Evolutionary conservation across 2,888 invertebrate genomes (phyloP), one percentile per base, ranked within the genome.

Genomic region (Thecophora atra): DNA sequence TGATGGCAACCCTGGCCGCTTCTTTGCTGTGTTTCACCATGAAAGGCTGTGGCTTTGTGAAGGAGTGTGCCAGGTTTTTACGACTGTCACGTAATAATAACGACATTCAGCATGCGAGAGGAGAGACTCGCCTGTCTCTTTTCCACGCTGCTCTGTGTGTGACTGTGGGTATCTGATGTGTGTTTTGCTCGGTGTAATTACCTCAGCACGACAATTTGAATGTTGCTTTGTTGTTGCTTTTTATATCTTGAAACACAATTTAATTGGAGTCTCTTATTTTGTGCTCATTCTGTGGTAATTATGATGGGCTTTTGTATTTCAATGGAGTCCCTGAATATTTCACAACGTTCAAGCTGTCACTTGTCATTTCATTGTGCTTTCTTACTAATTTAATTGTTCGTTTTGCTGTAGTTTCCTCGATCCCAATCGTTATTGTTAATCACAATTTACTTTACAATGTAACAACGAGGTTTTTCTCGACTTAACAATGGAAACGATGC

Each of bases 31-130:
- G 62, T 60, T 67, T 73, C 70, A 73, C 73, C 70, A 70, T 58
- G 52, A 72, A 72, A 51, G 66, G 71, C 19, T 28, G 24, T 47
- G 44, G 28, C 62, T 42, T 72, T 66, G 62, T 47, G 21, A 56
- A n/a, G 17, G 64, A 54, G 66, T 52, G 42, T 71, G 28, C 26
- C 21, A 26, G n/a, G 44, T 68, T 77, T 81, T 81, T 81, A 81
- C 75, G 78, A 78, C 78, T 76, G 78, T 68, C 78, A 74, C 76
- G 21, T 67, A 47, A 56, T 67, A 24, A 37, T 37, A 37, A 37
- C 11, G 37, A 37, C 56, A 54, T 30, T 54, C 67, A 47, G 37
- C 37, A 37, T 37, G 37, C 37, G 11, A 37, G 11, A 37, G 37
- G 11, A 11, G 37, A 37, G 37, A 37, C 7, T 37, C 37, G 37